Percentiles rank a stretch among this genome's conserved stretches.
These are phyloP conservation scores for Siniperca undulata DNA, from an alignment of 2,797 vertebrate genomes.

Conservation along the genomic window DNA sequence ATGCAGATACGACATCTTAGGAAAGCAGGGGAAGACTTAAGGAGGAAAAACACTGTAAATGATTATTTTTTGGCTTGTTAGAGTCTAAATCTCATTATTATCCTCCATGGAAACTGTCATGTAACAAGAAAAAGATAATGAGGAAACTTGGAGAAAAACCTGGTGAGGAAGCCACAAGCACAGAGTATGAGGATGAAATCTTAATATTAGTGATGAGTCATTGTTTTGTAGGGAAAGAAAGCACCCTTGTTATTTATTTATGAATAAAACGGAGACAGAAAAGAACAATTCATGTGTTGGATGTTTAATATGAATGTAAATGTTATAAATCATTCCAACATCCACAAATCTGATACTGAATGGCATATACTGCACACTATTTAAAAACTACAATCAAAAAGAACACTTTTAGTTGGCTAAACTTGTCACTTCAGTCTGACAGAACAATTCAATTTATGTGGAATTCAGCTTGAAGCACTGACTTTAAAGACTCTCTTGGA, in stretches of 20 bases:
- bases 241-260: slow-evolving; percentile 27
- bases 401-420: slow-evolving; percentile 35
- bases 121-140: slow-evolving; percentile 47
- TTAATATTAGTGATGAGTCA: slow-evolving; percentile 47
- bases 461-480: slow-evolving; percentile 49
- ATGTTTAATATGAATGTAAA: slow-evolving; percentile 29
- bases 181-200: slow-evolving; percentile 30
- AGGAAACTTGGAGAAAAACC: slow-evolving; percentile 44
- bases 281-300: slow-evolving; percentile 16
- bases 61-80: slow-evolving; percentile 31
- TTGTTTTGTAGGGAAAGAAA: slow-evolving; percentile 24
- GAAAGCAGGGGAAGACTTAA: slow-evolving; percentile 19
- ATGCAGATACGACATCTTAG: slow-evolving; percentile 53
- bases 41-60: slow-evolving; percentile 18
- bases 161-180: slow-evolving; percentile 16
- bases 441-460: slow-evolving; percentile 50
- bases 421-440: slow-evolving; percentile 32
- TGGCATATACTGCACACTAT: slow-evolving; percentile 33
- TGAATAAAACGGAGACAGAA: slow-evolving; percentile 35
- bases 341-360: slow-evolving; percentile 25
- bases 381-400: slow-evolving; percentile 47
- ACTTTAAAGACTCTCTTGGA: slow-evolving; percentile 63
- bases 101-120: slow-evolving; percentile 31
- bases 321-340: slow-evolving; percentile 37
- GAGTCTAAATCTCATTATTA: slow-evolving; percentile 42